phyloP scores from a whole-genome alignment of 2,888 invertebrate genomes.

The Sminthurinus aureus region DNA sequence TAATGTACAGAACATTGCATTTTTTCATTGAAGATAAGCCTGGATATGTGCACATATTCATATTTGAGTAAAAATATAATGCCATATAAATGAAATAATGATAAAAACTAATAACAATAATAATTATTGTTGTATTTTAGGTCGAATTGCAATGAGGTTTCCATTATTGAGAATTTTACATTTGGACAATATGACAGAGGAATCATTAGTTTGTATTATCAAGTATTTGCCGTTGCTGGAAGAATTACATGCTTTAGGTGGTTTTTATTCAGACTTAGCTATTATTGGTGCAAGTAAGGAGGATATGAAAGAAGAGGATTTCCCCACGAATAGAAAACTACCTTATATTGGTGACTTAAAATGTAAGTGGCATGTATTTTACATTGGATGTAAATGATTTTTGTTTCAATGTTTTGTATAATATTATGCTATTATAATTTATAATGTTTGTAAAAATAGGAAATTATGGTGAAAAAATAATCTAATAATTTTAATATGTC shows the following conservation, averaged over 20 bases:
- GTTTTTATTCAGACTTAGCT: slow-evolving; percentile 24
- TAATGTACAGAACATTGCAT: too few species aligned
- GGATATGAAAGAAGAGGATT: slow-evolving; percentile 7
- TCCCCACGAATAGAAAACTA: slow-evolving; percentile 7
- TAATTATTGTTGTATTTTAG: too few species aligned
- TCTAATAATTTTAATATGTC: not conserved
- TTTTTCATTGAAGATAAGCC: too few species aligned
- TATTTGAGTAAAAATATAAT: too few species aligned
- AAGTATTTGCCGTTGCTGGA: slow-evolving; percentile 21
- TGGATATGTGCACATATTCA: too few species aligned
- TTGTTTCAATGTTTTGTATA: not conserved
- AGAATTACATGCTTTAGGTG: slow-evolving; percentile 18
- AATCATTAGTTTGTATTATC: slow-evolving; percentile 25
- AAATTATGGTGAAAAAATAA: not conserved
- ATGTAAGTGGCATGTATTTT: not conserved
- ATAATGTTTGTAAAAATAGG: too few species aligned
- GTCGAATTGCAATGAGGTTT: slow-evolving; percentile 27
- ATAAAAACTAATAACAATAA: too few species aligned
- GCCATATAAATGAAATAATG: too few species aligned
- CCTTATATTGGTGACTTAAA: slow-evolving; percentile 26
- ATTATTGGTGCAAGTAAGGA: slow-evolving; percentile 13
- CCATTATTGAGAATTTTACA: slow-evolving; percentile 6
- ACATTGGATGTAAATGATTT: not conserved
- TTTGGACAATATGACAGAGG: slow-evolving; percentile 33
- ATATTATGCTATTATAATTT: not conserved